Conservation (phyloP, 2,113 vertebrate genomes). For the Ceyx margarethae region DNA sequence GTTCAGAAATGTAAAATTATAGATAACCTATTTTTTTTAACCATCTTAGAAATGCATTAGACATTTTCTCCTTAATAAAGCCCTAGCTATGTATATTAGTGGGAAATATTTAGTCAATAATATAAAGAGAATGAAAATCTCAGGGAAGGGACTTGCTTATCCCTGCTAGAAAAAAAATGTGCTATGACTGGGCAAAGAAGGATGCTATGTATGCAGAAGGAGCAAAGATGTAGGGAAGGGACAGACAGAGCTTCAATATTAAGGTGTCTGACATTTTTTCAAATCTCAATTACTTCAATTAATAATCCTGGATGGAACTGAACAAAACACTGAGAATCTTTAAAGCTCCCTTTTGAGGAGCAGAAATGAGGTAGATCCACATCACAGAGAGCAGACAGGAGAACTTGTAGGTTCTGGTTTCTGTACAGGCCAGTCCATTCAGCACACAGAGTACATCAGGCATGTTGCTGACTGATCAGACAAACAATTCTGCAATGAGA, state of each 20-base stretch:
- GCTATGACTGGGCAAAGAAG: not conserved
- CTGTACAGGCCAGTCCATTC: not conserved
- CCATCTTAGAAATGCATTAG: not conserved
- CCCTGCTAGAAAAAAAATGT: not conserved
- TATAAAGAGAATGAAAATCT: not conserved
- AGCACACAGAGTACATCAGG: not conserved
- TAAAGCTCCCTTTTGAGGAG: not conserved
- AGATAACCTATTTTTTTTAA: not conserved
- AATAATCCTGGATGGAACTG: not conserved
- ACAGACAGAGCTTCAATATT: not conserved
- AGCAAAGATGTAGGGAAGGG: not conserved
- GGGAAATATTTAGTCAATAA: not conserved
- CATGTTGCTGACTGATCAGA: not conserved
- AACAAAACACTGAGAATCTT: not conserved
- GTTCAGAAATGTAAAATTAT: not conserved
- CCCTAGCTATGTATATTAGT: not conserved
- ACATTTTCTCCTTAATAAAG: not conserved
- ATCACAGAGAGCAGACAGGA: not conserved
- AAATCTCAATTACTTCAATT: not conserved
- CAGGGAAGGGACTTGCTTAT: not conserved
- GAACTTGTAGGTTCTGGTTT: not conserved
- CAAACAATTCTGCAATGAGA: not conserved
- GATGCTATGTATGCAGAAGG: accelerated
- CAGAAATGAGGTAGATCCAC: not conserved
- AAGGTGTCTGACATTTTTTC: not conserved